A percentile compares a stretch with the other conserved stretches of the same genome.
These are phyloP conservation scores for Dromas ardeola DNA, from an alignment of 2,113 vertebrate species.

Conservation along the genomic window DNA sequence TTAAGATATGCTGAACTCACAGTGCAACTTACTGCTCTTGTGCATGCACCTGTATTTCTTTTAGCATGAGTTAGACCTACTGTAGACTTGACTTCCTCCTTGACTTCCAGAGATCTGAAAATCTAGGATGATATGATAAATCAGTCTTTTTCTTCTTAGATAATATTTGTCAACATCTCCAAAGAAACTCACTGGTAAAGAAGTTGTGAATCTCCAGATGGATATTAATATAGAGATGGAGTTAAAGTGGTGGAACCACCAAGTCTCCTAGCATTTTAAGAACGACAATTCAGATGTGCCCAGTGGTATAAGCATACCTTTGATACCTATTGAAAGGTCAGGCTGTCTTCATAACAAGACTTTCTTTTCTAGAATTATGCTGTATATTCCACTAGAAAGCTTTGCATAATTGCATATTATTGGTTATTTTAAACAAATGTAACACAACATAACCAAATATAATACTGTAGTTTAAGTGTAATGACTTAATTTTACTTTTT, in stretches of 20 bases:
- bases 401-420: neutral
- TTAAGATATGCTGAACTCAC: neutral
- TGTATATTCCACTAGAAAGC: neutral
- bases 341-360: neutral
- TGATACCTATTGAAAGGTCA: neutral
- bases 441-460: neutral
- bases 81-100: neutral
- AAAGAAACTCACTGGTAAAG: neutral
- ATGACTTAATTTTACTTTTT: neutral
- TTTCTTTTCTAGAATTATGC: neutral
- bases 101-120: neutral
- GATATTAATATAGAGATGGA: neutral
- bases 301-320: neutral
- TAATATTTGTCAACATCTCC: neutral
- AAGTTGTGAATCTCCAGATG: neutral
- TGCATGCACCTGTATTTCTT: neutral
- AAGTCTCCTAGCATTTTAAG: neutral
- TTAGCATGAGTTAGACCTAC: neutral
- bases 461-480: neutral
- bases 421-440: neutral
- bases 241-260: neutral
- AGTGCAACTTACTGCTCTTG: neutral
- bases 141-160: neutral
- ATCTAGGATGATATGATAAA: neutral
- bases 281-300: neutral